phyloP scores from a whole-genome alignment of 2,888 invertebrate species.

The Drosophila pegasa region DNA sequence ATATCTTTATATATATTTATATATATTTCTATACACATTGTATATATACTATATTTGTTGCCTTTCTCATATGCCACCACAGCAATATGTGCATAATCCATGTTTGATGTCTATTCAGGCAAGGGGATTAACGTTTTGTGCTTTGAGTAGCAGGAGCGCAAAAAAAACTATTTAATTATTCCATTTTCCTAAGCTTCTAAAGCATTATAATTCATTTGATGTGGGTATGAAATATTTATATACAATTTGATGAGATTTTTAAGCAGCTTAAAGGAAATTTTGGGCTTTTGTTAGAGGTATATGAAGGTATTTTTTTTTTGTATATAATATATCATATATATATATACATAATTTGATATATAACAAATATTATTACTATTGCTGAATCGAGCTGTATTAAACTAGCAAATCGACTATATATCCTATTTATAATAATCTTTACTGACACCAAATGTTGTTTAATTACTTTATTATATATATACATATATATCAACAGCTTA shows the following conservation, averaged over 20 bases:
- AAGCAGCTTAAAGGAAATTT: background rate
- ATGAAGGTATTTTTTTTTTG: no score
- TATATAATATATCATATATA: no score
- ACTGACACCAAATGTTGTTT: no score
- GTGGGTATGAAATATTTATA: slow-evolving; percentile 5
- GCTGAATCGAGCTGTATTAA: no score
- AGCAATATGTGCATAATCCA: background rate
- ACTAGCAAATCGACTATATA: no score
- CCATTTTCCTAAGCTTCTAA: background rate
- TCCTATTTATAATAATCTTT: no score
- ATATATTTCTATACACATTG: background rate
- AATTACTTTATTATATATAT: no score
- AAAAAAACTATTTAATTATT: slow-evolving; percentile 8
- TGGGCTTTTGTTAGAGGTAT: background rate
- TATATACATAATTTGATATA: no score
- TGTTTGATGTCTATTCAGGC: slow-evolving; percentile 19
- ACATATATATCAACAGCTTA: no score
- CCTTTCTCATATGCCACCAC: slow-evolving; percentile 2
- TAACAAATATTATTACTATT: no score
- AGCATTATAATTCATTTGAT: background rate
- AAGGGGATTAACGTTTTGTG: slow-evolving; percentile 3
- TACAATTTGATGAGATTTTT: background rate
- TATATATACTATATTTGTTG: background rate
- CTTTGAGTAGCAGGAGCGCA: background rate
- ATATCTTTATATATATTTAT: background rate